Conservation (phyloP, 1,140 invertebrate species). For the Ectropis grisescens region DNA sequence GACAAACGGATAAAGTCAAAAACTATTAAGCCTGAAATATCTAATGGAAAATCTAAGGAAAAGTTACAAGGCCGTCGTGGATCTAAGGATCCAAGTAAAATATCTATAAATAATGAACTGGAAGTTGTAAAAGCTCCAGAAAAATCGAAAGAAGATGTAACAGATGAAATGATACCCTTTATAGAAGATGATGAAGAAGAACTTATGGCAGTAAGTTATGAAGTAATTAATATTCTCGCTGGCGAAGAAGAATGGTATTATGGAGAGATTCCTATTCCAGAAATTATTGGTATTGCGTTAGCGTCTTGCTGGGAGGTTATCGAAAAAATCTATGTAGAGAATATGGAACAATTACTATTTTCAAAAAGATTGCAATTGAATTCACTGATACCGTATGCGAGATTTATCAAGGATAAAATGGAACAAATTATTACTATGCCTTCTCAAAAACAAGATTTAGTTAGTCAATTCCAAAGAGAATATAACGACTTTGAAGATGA, state of each 20-base stretch:
- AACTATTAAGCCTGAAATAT: constrained; percentile 41
- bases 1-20: constrained; percentile 49
- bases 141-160: constrained; percentile 19
- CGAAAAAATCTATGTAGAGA: constrained; percentile 68
- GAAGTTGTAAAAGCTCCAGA: constrained; percentile 33
- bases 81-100: constrained; percentile 40
- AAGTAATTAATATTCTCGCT: constrained; percentile 43
- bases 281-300: constrained; percentile 44
- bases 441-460: constrained; percentile 68
- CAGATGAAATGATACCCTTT: constrained; percentile 14
- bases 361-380: constrained; percentile 65
- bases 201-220: constrained; percentile 15
- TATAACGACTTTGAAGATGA: constrained; percentile 72
- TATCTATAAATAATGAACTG: constrained; percentile 25
- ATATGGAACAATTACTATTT: constrained; percentile 69
- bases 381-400: constrained; percentile 64
- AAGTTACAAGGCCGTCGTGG: constrained; percentile 24
- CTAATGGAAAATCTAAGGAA: constrained; percentile 37
- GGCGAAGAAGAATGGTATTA: constrained; percentile 71
- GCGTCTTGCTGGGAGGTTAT: constrained; percentile 70
- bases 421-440: constrained; percentile 65
- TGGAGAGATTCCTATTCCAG: constrained; percentile 50
- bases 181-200: constrained; percentile 25
- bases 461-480: constrained; percentile 66
- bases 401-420: constrained; percentile 66